Conservation (phyloP, 1,140 invertebrate species). For the Anastrepha ludens region DNA sequence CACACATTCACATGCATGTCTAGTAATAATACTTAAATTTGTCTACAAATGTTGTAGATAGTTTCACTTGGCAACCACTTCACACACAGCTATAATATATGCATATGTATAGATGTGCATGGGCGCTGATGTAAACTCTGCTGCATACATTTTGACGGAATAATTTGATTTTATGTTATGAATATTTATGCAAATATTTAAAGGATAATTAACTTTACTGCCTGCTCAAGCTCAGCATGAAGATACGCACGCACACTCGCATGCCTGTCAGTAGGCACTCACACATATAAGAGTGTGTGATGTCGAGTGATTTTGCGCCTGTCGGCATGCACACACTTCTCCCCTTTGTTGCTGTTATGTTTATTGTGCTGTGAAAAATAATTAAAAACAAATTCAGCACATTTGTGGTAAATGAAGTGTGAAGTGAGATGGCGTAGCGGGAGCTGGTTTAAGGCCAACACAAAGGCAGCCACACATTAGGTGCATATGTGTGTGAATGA, state of each 20-base stretch:
- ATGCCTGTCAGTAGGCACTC: neutral
- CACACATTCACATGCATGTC: neutral
- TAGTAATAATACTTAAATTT: neutral
- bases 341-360: slow-evolving; percentile 19
- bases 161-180: slow-evolving; percentile 48
- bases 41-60: neutral
- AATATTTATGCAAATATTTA: slow-evolving; percentile 51
- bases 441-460: neutral
- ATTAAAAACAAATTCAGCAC: slow-evolving; percentile 39
- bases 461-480: neutral
- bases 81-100: neutral
- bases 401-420: slow-evolving; percentile 43
- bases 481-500: too few relatives aligned
- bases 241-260: neutral
- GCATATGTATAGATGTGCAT: neutral
- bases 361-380: slow-evolving; percentile 49
- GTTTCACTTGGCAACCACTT: neutral
- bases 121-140: neutral
- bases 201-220: slow-evolving; percentile 41
- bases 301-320: neutral
- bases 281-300: neutral
- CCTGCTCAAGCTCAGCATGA: neutral
- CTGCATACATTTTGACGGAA: slow-evolving; percentile 29
- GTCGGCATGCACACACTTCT: neutral
- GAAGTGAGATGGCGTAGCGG: neutral